Conservation (phyloP, 2,888 invertebrate species). For the Eupithecia pulchellata region DNA sequence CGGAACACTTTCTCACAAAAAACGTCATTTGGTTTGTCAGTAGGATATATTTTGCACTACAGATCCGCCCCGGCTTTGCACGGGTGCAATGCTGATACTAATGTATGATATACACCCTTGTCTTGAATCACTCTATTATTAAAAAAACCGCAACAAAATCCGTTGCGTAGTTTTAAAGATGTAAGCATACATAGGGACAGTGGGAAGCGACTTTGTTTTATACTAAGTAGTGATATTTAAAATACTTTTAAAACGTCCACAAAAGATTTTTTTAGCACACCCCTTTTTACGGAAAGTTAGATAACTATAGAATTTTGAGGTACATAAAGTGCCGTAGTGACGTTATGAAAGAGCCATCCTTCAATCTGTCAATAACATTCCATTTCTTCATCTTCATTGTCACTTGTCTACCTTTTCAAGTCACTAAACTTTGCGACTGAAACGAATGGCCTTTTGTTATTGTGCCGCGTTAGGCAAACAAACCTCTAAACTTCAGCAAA, state of each 20-base stretch:
- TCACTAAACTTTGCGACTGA: constrained; percentile 59
- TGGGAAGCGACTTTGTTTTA: too few relatives aligned
- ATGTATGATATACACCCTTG: too few relatives aligned
- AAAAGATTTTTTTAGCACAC: neutral
- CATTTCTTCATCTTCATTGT: constrained; percentile 61
- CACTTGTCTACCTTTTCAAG: constrained; percentile 42
- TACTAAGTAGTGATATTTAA: too few relatives aligned
- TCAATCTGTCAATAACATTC: constrained; percentile 48
- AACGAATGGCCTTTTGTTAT: constrained; percentile 63
- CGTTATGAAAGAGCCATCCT: constrained; percentile 42
- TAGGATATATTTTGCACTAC: neutral
- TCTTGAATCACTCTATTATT: too few relatives aligned
- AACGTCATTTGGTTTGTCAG: neutral
- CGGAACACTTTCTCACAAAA: neutral
- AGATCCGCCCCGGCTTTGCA: too few relatives aligned
- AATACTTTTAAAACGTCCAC: neutral
- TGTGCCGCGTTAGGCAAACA: constrained; percentile 65
- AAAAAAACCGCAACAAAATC: too few relatives aligned
- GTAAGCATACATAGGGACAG: too few relatives aligned
- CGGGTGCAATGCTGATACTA: too few relatives aligned
- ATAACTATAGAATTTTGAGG: too few relatives aligned
- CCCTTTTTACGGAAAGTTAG: neutral
- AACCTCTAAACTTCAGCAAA: constrained; percentile 62
- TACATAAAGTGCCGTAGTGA: neutral
- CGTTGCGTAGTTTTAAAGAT: too few relatives aligned